Base-by-base conservation (phyloP, 2,113 vertebrate genomes). In the Alectura lathami region DNA sequence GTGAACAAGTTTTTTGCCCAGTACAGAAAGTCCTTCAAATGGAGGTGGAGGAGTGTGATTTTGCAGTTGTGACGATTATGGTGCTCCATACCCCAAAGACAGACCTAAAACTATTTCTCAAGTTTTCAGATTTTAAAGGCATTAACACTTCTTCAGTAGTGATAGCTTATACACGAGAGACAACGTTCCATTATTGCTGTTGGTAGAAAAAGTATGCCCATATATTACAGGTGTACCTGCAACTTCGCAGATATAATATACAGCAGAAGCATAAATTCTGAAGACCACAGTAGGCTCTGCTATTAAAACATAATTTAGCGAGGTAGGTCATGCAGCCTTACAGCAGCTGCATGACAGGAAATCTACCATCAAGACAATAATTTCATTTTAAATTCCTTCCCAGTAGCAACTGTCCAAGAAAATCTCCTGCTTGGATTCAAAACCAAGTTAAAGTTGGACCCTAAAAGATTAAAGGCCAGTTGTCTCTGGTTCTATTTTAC, bases 291-390 rank as follows among this genome's bases (percentile, higher is more conserved):
- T 92, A 51, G 84, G 83, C 54, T 85, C 66, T 63, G 59, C 50
- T 93, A 91, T 89, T 95, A 86, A 54, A 86, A 73, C 9, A 40
- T 80, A 88, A 94, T 89, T 94, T 93, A 94, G 54, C 73, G 69
- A 88, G 86, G 48, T 85, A 84, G 47, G 59, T 89, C 91, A 89
- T 7, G 6, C 29, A 89, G 80, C 70, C 59, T 94, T 72, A 78
- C 7, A 86, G 51, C 8, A 3, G 89, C 70, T 89, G 63, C 26
- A 70, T 26, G 64, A 93, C 68, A 92, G 42, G 45, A 92, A 92
- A 89, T 69, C 91, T 73, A 83, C 84, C 48, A 87, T 69, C 66
- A 93, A 92, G 84, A 92, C 84, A 77, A 92, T 76, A 5, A 76
- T 82, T 93, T 92, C 18, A 92, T 83, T 92, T 89, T 26, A 92